Evolutionary conservation across 2,888 invertebrate species (phyloP), one percentile per base, ranked within the genome.

Genomic region (Eustalomyia histrio): DNA sequence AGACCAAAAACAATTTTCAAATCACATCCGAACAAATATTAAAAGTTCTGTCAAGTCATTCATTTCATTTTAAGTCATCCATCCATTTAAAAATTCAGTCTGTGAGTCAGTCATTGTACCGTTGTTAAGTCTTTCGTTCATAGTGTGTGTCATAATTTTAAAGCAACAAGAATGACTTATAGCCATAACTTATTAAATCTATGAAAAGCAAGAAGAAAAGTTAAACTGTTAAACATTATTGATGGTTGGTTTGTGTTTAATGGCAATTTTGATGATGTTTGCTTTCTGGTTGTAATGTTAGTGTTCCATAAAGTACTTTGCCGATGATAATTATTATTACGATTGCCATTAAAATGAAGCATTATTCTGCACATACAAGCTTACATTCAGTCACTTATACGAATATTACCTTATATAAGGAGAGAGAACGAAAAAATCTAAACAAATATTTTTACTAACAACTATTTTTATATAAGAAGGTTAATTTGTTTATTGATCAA

Each of bases 251-350:
- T 57, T 57, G 47, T 24, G 33, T 57, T 43, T 39, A 39, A 61
- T 43, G 17, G 17, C 61, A 43, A 43, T 61, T 18, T 39, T 43
- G 39, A 61, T 21, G 29, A 24, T 24, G 8, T 55, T 55, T 55
- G 29, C 55, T 29, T 55, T 21, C 55, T 29, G 29, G 21, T 55
- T 55, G 14, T n/a, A 24, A 24, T 55, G 24, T 7, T 9, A 21
- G 14, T 55, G 14, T 55, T 55, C 29, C 29, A 55, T 55, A 24
- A 24, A 7, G n/a, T 55, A 29, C n/a, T 55, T 53, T 18, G 24
- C 50, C 33, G 76, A 74, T 76, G 73, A 74, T 76, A 61, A 53
- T n/a, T n/a, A n/a, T n/a, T n/a, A n/a, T n/a, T n/a, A n/a, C n/a
- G n/a, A n/a, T n/a, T n/a, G n/a, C n/a, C n/a, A n/a, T n/a, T n/a